A percentile compares a stretch with the other conserved stretches of the same genome.
phyloP scores from a whole-genome alignment of 92 coral and sea anemone species.

The Chrysogorgia sp. region DNA sequence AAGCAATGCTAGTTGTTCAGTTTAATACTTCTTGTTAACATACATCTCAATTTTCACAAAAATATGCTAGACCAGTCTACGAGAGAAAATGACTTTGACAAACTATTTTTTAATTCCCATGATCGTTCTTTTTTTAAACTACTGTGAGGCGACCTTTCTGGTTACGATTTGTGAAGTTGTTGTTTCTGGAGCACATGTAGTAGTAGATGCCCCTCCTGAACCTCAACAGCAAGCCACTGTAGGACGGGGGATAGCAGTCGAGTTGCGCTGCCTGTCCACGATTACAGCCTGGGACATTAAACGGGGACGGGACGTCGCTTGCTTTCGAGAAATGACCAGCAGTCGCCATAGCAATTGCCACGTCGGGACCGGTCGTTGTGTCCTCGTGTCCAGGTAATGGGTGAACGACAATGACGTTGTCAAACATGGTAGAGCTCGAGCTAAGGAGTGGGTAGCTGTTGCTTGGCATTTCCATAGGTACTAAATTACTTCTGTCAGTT shows the following conservation, averaged over 20 bases:
- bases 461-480: conserved; percentile 65
- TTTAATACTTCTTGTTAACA: too few species aligned
- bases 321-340: conserved; percentile 60
- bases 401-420: conserved; percentile 64
- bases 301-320: conserved; percentile 2
- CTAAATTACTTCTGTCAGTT: conserved; percentile 90
- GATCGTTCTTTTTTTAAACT: too few species aligned
- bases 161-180: conserved; percentile 94
- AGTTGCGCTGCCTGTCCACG: conserved; percentile 7
- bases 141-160: conserved; percentile 84
- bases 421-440: conserved; percentile 72
- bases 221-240: conserved; percentile 72
- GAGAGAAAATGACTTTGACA: too few species aligned
- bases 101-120: too few species aligned
- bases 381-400: conserved; percentile 55
- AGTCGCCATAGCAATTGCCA: conserved; percentile 80
- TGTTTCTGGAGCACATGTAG: conserved; percentile 82
- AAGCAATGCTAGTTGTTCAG: too few species aligned
- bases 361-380: conserved; percentile 70
- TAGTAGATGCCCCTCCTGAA: conserved; percentile 61
- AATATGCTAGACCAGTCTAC: too few species aligned
- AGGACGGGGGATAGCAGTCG: conserved; percentile 75
- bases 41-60: too few species aligned
- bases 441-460: conserved; percentile 81
- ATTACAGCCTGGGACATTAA: not conserved